Evolutionary conservation across 2,797 vertebrate species (phyloP).

Genomic region (Clamator glandarius): DNA sequence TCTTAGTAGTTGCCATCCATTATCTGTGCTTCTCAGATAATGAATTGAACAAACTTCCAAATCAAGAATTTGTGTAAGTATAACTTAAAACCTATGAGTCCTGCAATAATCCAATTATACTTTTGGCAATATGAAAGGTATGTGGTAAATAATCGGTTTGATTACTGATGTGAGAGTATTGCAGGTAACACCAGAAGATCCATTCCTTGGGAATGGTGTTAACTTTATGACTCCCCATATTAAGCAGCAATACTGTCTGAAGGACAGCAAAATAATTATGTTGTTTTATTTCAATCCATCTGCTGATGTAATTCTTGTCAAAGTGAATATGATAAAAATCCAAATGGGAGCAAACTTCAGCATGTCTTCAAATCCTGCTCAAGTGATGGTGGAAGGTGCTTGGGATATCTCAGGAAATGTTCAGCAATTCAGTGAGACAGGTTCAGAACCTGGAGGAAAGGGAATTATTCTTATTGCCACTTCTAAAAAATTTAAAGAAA

Average conservation of each 20-base stretch:
- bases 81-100: neutral
- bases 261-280: neutral
- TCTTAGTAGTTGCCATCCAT: slow-evolving; percentile 55
- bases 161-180: neutral
- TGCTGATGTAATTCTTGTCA: neutral
- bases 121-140: neutral
- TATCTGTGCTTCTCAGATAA: slow-evolving; percentile 41
- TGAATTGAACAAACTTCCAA: slow-evolving; percentile 28
- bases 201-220: neutral
- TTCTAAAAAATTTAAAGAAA: slow-evolving; percentile 10
- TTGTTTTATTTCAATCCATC: neutral
- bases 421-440: neutral
- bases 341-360: neutral
- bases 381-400: neutral
- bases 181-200: neutral
- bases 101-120: neutral
- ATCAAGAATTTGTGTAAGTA: neutral
- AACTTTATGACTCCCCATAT: neutral
- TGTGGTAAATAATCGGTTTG: neutral
- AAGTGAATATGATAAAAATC: neutral
- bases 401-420: neutral
- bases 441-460: neutral
- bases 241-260: neutral
- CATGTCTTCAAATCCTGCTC: neutral
- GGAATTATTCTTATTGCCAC: neutral